These are phyloP conservation scores for Caretta caretta DNA, from an alignment of 2,113 vertebrate genomes.

Conservation along the genomic window DNA sequence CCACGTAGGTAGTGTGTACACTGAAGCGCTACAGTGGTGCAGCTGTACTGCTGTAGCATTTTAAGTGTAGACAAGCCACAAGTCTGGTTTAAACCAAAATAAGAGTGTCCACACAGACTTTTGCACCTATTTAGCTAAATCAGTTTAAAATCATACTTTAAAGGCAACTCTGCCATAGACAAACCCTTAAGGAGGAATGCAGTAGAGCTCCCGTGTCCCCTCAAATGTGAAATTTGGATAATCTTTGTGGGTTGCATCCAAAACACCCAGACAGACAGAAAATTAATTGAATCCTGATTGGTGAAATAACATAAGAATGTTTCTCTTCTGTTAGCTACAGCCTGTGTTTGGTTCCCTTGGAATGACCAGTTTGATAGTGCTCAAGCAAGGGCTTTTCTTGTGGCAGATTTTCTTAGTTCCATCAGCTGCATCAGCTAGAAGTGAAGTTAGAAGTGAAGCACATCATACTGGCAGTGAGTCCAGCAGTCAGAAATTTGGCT, in stretches of 20 bases:
- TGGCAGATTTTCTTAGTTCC: constrained; percentile 48
- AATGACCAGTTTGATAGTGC: constrained; percentile 20
- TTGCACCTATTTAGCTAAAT: background rate
- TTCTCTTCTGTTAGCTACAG: background rate
- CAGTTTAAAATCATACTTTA: background rate
- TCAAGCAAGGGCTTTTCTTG: constrained; percentile 3
- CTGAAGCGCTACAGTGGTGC: too few relatives aligned
- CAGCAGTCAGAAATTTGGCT: constrained; percentile 74
- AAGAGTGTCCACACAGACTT: background rate
- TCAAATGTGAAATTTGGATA: background rate
- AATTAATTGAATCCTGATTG: background rate
- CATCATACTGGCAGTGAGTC: constrained; percentile 61
- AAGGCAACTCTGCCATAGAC: background rate
- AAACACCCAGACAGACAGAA: background rate
- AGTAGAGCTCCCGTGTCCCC: background rate
- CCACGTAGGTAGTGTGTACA: too few relatives aligned
- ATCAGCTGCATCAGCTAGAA: constrained; percentile 56
- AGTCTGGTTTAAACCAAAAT: background rate
- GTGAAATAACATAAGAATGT: constrained; percentile 7
- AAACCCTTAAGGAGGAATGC: background rate
- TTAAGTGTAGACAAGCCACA: background rate
- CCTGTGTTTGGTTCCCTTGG: constrained; percentile 10
- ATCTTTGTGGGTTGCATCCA: background rate
- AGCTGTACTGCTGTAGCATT: background rate
- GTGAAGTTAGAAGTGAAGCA: constrained; percentile 60